Base-by-base conservation (phyloP, 2,888 invertebrate genomes). In the Harpagoxenus sublaevis region DNA sequence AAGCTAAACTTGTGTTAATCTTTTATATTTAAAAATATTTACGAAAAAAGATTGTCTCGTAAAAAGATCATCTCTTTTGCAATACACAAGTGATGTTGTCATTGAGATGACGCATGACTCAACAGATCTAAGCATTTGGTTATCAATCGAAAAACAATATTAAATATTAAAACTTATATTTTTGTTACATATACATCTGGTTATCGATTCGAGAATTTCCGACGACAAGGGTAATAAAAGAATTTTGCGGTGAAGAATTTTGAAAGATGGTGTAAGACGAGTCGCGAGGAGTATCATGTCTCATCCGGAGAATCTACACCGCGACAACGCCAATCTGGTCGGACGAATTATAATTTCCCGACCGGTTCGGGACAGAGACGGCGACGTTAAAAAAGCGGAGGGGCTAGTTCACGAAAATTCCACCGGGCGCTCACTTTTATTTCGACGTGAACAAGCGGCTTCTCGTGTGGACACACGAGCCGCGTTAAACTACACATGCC, bases 391-490 rank as follows among this genome's bases (percentile, higher is more conserved):
- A 84, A 75, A 86, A 84, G 79, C 74, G 74, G 84, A 84, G 70
- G 51, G 84, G 79, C 79, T 86, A 84, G 65, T 74, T 86, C 63
- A 68, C 78, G 84, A 65, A 86, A 86, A 86, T 86, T 84, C 84
- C 86, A 84, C 48, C 48, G 74, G 35, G 23, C 71, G 65, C 55
- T 71, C 57, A 77, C 63, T 79, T 86, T 74, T 81, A 77, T 85
- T 84, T 75, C 84, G 55, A 74, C 57, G 60, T 60, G 75, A n/a
- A 81, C 68, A 53, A 55, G 84, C 35, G 71, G 28, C 62, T 57
- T 28, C 83, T 78, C 77, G 28, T 45, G 42, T 23, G 81, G 84
- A 62, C 75, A 81, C 51, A 71, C 57, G 77, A 57, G 68, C 53
- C 63, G 85, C 57, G 51, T 35, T 51, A 74, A 82, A 75, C 70